Evolutionary conservation across 2,888 invertebrate species (phyloP).

Genomic region (Lottia gigantea): DNA sequence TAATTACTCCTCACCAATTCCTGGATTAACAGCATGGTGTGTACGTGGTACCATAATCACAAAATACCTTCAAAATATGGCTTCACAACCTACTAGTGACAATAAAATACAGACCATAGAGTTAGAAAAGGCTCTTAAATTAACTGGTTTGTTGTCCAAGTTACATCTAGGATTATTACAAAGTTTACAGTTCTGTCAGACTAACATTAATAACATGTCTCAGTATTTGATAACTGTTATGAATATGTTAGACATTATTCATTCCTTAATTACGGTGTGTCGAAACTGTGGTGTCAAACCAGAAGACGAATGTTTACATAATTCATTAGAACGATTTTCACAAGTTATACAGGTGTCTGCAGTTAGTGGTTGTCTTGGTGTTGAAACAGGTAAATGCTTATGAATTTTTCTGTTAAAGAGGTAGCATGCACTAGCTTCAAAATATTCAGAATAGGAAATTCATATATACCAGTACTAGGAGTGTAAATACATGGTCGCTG

Average conservation of each 20-base stretch:
- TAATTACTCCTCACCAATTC: conserved; percentile 54
- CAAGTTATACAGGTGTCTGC: conserved; percentile 86
- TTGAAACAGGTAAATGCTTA: conserved; percentile 75
- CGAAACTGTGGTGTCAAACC: conserved; percentile 14
- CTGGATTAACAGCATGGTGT: conserved; percentile 60
- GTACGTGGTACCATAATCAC: conserved; percentile 52
- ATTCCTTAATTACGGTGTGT: conserved; percentile 3
- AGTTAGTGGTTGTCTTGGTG: conserved; percentile 82
- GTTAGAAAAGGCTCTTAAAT: conserved; percentile 27
- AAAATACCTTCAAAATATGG: conserved; percentile 10
- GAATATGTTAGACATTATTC: conserved; percentile 15
- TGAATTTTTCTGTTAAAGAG: neutral
- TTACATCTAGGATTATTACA: conserved; percentile 54
- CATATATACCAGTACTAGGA: too few species aligned
- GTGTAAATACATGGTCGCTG: too few species aligned
- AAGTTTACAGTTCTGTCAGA: conserved; percentile 42
- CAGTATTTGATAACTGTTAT: conserved; percentile 31
- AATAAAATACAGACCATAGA: neutral
- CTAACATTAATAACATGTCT: conserved; percentile 25
- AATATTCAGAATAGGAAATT: too few species aligned
- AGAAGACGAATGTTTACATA: conserved; percentile 70
- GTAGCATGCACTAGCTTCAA: neutral
- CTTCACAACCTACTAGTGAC: neutral
- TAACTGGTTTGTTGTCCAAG: conserved; percentile 45
- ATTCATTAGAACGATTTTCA: conserved; percentile 81